Evolutionary conservation across 2,797 vertebrate genomes (phyloP).

Genomic region (Streptopelia turtur): DNA sequence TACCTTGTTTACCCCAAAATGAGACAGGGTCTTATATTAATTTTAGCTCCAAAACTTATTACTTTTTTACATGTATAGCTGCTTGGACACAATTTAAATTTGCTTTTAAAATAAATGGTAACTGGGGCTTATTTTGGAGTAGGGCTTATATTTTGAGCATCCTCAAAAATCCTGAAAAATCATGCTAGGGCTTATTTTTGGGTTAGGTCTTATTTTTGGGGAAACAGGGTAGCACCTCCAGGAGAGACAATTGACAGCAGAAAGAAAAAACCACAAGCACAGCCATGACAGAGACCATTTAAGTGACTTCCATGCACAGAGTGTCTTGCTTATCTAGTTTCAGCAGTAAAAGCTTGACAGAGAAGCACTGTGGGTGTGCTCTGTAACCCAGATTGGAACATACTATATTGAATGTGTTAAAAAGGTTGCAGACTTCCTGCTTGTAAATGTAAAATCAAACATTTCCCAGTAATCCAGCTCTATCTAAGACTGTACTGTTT

Average conservation of each 20-base stretch:
- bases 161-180: too few relatives aligned
- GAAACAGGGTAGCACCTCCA: not conserved
- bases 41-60: too few relatives aligned
- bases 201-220: too few relatives aligned
- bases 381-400: not conserved
- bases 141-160: too few relatives aligned
- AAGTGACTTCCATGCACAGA: not conserved
- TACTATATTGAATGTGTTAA: not conserved
- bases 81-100: too few relatives aligned
- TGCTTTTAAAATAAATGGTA: too few relatives aligned
- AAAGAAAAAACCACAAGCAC: not conserved
- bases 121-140: too few relatives aligned
- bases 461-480: not conserved
- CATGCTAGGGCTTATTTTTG: too few relatives aligned
- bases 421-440: not conserved
- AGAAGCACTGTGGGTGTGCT: not conserved
- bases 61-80: too few relatives aligned
- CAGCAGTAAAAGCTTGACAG: not conserved
- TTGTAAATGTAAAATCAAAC: not conserved
- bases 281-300: not conserved
- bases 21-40: too few relatives aligned
- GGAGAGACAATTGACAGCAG: not conserved
- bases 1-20: too few relatives aligned
- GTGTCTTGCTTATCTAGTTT: not conserved
- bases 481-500: not conserved